Base-by-base conservation (phyloP, 1,140 invertebrate genomes). In the Neodiprion pinetum region DNA sequence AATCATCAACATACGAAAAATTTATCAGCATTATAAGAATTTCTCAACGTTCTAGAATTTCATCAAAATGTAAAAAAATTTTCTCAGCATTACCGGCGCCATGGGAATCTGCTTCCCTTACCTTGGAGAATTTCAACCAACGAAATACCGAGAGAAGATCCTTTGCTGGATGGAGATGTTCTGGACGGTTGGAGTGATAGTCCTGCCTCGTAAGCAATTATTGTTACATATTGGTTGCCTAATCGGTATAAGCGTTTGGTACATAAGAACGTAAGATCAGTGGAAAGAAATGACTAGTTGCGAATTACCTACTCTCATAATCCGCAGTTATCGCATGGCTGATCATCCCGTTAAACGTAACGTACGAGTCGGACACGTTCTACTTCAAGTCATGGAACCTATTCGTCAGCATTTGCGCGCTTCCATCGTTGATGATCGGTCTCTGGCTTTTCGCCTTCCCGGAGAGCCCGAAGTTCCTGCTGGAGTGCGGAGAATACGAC, bases 401-500 rank as follows among this genome's bases (percentile, higher is more conserved):
- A 84, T 95, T 94, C 82, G 93, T 94, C 2, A 90, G 92, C 0
- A 87, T 93, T 1, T 93, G 93, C 81, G 91, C 92, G 1, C 78
- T 94, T 1, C 93, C 93, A 0, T 93, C 84, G 12, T 53, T 88
- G 4, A 78, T 92, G 73, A 88, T 93, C 11, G 92, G 91, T 23
- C 87, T 93, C 48, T 95, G 90, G 90, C 89, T 96, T 3, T 89
- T 94, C 73, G 90, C 91, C 47, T 95, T 96, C 87, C 95, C 95
- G 5, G 95, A 96, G 86, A 96, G 95, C 84, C 95, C 95, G 1
- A 96, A 96, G 83, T 96, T 95, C 84, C 90, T 95, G 71, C 90
- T 96, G 77, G 93, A 94, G 80, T 93, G 92, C 83, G 93, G 94
- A 68, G 91, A 94, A 82, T 90, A 93, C 28, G 92, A 95, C 14